These are phyloP conservation scores for Cistogaster globosa DNA, from an alignment of 2,888 invertebrate genomes.

Conservation along the genomic window DNA sequence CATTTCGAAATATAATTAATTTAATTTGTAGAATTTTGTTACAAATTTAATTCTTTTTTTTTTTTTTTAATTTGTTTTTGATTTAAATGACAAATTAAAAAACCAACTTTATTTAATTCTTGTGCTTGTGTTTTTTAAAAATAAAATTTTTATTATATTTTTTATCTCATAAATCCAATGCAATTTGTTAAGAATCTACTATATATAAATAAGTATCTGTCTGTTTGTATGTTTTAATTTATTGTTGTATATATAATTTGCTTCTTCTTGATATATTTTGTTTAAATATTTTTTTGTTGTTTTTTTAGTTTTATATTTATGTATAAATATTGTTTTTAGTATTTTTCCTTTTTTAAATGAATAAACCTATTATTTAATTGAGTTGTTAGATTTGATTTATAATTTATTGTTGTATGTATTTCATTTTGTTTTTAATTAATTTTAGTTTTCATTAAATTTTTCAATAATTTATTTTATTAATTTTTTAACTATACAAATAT, in stretches of 20 bases:
- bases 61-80: neutral
- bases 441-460: constrained; percentile 12
- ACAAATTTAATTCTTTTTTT: neutral
- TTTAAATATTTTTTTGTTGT: constrained; percentile 51
- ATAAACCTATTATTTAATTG: constrained; percentile 70
- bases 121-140: constrained; percentile 33
- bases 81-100: too few relatives aligned
- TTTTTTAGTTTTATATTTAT: constrained; percentile 57
- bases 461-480: constrained; percentile 15
- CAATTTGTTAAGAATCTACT: constrained; percentile 69
- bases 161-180: constrained; percentile 38
- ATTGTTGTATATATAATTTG: constrained; percentile 38
- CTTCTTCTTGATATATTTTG: constrained; percentile 50
- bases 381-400: constrained; percentile 70
- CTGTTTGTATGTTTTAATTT: constrained; percentile 13
- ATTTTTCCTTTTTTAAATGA: neutral
- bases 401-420: constrained; percentile 50
- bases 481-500: constrained; percentile 53
- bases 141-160: constrained; percentile 17
- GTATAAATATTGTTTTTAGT: constrained; percentile 9
- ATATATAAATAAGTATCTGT: constrained; percentile 11
- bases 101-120: too few relatives aligned
- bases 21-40: constrained; percentile 42
- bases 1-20: constrained; percentile 62
- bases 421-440: constrained; percentile 36